A percentile compares a stretch with the other conserved stretches of the same genome.
phyloP scores from a whole-genome alignment of 2,113 vertebrate species.

The Albula goreensis region DNA sequence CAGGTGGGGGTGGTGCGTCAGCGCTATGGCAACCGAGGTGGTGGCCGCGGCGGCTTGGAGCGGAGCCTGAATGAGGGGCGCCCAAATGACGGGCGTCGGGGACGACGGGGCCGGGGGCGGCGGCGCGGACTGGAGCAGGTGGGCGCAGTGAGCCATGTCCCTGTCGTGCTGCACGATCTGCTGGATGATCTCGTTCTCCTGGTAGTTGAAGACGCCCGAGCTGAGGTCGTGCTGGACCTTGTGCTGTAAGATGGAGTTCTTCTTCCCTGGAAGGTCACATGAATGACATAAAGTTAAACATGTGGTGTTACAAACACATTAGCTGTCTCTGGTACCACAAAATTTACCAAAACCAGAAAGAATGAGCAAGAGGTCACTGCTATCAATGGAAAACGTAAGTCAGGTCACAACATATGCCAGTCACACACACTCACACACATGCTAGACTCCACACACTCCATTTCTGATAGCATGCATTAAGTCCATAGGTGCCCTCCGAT shows the following conservation, averaged over 20 bases:
- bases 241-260: conserved; percentile 90
- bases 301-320: neutral
- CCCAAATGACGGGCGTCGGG: conserved; percentile 89
- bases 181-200: conserved; percentile 98
- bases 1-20: conserved; percentile 88
- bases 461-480: too few species aligned
- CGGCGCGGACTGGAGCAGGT: conserved; percentile 75
- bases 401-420: too few species aligned
- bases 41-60: conserved; percentile 91
- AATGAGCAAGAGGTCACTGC: neutral
- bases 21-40: conserved; percentile 88
- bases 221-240: conserved; percentile 97
- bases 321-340: neutral
- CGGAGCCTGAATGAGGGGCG: conserved; percentile 89
- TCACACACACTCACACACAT: too few species aligned
- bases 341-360: neutral
- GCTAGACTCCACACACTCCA: too few species aligned
- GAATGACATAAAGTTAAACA: neutral
- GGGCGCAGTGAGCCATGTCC: conserved; percentile 93
- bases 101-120: conserved; percentile 64
- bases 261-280: conserved; percentile 79
- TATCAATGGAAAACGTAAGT: neutral
- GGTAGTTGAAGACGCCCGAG: conserved; percentile 90
- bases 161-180: conserved; percentile 97
- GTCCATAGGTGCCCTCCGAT: too few species aligned